phyloP scores from a whole-genome alignment of 2,888 invertebrate species.

The Chaitophorus viminalis region DNA sequence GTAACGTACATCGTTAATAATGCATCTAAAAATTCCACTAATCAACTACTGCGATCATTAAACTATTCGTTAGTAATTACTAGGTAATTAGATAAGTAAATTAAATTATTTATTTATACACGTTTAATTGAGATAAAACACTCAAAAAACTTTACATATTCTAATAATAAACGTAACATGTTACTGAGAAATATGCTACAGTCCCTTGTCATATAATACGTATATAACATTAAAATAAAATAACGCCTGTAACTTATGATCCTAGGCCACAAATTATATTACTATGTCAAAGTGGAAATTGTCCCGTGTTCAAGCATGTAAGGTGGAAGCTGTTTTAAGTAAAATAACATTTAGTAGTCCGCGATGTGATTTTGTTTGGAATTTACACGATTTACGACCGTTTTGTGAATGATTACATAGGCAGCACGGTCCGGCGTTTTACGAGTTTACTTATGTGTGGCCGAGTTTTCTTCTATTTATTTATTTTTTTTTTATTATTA shows the following conservation, averaged over 20 bases:
- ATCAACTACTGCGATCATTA: too few relatives aligned
- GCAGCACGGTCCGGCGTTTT: conserved; percentile 29
- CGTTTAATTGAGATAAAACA: neutral
- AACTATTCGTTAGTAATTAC: too few relatives aligned
- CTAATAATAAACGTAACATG: neutral
- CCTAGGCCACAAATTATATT: conserved; percentile 27
- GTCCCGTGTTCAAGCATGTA: neutral
- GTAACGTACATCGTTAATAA: too few relatives aligned
- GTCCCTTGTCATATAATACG: neutral
- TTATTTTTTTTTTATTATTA: conserved; percentile 26
- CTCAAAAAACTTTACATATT: neutral
- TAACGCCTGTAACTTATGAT: conserved; percentile 11
- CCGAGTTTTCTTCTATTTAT: conserved; percentile 48
- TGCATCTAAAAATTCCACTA: too few relatives aligned
- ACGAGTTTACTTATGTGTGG: conserved; percentile 61
- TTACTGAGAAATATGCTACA: neutral
- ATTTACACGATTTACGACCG: conserved; percentile 50
- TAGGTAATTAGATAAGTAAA: neutral
- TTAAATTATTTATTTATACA: neutral
- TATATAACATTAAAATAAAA: neutral
- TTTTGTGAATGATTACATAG: conserved; percentile 45
- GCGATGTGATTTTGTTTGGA: conserved; percentile 47
- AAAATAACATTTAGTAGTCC: conserved; percentile 26
- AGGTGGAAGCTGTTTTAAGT: neutral
- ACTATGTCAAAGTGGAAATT: neutral